Base-by-base conservation (phyloP, 1,140 invertebrate species). In the Drosophila leontia region DNA sequence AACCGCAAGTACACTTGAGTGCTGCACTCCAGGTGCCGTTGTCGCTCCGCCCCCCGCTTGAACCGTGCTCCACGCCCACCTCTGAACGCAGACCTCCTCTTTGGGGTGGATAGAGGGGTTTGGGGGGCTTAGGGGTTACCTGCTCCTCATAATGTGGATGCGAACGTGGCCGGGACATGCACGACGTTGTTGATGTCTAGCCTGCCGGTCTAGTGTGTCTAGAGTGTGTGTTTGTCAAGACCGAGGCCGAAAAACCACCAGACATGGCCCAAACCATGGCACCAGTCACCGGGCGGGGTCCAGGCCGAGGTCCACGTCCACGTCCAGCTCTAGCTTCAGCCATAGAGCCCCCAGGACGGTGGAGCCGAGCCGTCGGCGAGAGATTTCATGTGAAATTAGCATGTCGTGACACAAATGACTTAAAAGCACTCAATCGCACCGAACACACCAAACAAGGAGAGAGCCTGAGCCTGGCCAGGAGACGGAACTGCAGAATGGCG, bases 301-400 rank as follows among this genome's bases (percentile, higher is more conserved):
- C 61, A 56, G 37, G 12, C 39, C 39, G 34, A 63, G 51, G 61
- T 26, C 32, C 62, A 62, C 39, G 56, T 61, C 56, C 62, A 61
- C n/a, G 56, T 64, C 56, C 55, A 42, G 56, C n/a, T n/a, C 32
- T 39, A 65, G 37, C 51, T 55, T 7, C 34, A 67, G 62, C 35
- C 32, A 32, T 45, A 70, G 67, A 64, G 80, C 26, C 44, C 34
- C 50, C 60, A 47, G 64, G 42, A 69, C 58, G 75, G 45, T 75
- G 85, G 64, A 84, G 62, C 45, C 47, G 34, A 62, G 75, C 78
- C 82, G 79, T 74, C 86, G 87, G 82, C 82, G 78, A 82, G 86
- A 91, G 86, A 85, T 90, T 90, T 90, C 85, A 90, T 90, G 86
- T 91, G 85, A 90, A 90, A 90, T 90, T 90, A 90, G 85, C 85